Percentiles rank a stretch among this genome's conserved stretches.
phyloP scores from a whole-genome alignment of 2,113 vertebrate species.

The Athene noctua region DNA sequence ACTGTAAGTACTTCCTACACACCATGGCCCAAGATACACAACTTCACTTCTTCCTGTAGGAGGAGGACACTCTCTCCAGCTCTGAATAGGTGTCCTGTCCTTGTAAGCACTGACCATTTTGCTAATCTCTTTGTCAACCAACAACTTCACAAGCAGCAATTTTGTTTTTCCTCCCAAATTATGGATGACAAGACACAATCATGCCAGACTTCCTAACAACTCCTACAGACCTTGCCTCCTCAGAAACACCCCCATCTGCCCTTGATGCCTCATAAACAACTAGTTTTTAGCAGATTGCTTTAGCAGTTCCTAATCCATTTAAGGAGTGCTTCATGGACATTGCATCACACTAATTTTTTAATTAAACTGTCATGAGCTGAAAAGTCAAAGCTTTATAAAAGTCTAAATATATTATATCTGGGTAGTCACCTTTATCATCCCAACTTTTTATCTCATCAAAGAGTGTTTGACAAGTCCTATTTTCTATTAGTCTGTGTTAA shows the following conservation, averaged over 20 bases:
- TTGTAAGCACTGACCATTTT: not conserved
- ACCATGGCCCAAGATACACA: not conserved
- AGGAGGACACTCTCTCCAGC: not conserved
- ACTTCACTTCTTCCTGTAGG: not conserved
- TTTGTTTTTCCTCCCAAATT: not conserved
- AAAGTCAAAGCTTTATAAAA: constrained; percentile 14
- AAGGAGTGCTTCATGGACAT: not conserved
- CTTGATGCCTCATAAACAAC: constrained; percentile 36
- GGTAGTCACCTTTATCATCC: not conserved
- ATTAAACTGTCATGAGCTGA: constrained; percentile 40
- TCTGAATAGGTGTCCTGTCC: not conserved
- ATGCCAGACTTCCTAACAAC: not conserved
- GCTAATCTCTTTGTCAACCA: not conserved
- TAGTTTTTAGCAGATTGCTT: not conserved
- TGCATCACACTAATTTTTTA: constrained; percentile 32
- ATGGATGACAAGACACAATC: not conserved
- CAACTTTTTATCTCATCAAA: constrained; percentile 8
- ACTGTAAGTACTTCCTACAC: not conserved
- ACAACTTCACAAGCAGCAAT: not conserved
- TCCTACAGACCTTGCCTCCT: not conserved
- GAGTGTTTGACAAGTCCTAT: constrained; percentile 19
- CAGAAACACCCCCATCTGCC: not conserved
- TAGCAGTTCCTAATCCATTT: constrained; percentile 8
- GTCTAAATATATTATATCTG: not conserved
- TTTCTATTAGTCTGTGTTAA: constrained; percentile 43